Evolutionary conservation across 1,140 invertebrate genomes (phyloP).

Genomic region (Antheraea mylitta): DNA sequence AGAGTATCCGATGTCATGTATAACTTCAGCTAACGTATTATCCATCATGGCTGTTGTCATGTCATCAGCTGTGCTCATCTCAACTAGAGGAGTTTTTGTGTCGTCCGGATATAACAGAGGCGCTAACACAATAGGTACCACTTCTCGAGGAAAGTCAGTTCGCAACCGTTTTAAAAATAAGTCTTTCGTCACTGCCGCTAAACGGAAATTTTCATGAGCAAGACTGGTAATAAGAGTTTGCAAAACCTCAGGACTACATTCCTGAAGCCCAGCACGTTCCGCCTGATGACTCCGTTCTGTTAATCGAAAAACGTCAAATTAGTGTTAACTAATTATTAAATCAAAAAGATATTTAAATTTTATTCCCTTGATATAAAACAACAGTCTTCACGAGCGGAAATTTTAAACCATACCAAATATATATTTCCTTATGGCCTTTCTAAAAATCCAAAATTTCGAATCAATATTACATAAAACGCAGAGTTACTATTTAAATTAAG

Average conservation of each 20-base stretch:
- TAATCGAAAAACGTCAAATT: slow-evolving; percentile 27
- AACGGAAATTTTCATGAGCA: slow-evolving; percentile 78
- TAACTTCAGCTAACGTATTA: slow-evolving; percentile 88
- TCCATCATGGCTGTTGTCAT: slow-evolving; percentile 83
- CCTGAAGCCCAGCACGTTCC: slow-evolving; percentile 90
- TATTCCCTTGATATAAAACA: not conserved
- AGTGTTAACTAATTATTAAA: not conserved
- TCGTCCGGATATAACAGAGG: slow-evolving; percentile 91
- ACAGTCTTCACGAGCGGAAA: not conserved
- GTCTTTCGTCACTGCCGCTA: slow-evolving; percentile 86
- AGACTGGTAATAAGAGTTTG: slow-evolving; percentile 87
- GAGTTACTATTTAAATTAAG: too few relatives aligned
- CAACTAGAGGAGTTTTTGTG: slow-evolving; percentile 84
- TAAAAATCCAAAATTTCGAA: not conserved
- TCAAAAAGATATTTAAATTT: not conserved
- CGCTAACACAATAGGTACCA: slow-evolving; percentile 92
- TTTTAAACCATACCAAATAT: not conserved
- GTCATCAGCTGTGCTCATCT: slow-evolving; percentile 76
- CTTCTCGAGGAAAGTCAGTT: slow-evolving; percentile 92
- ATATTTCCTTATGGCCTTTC: not conserved
- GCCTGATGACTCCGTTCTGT: slow-evolving; percentile 81
- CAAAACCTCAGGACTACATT: slow-evolving; percentile 92
- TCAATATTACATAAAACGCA: not conserved
- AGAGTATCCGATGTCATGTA: slow-evolving; percentile 93
- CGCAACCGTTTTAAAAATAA: slow-evolving; percentile 89